These are phyloP conservation scores for Drosophila yooni DNA, from an alignment of 2,888 invertebrate species.

Conservation along the genomic window DNA sequence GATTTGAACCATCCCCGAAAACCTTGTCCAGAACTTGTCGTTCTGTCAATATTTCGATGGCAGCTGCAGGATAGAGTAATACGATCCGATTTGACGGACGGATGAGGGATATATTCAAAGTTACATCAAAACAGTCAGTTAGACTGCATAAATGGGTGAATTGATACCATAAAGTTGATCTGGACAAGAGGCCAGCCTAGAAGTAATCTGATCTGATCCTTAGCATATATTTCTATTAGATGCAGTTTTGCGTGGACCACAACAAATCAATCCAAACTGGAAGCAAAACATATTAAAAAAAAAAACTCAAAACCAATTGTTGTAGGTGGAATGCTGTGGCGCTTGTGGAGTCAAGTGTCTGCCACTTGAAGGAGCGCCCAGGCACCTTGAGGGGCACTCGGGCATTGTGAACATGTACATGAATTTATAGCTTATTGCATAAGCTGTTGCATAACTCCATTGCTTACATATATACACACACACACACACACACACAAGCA, in stretches of 20 bases:
- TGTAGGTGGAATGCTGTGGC: background rate
- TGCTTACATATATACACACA: background rate
- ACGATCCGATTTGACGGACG: background rate
- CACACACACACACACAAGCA: background rate
- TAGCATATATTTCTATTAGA: background rate
- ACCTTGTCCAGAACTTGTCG: background rate
- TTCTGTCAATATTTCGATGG: background rate
- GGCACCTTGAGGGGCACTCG: slow-evolving; percentile 49
- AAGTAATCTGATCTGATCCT: background rate
- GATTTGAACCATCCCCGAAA: background rate
- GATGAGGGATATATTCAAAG: background rate
- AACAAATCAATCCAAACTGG: background rate
- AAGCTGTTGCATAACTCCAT: slow-evolving; percentile 5
- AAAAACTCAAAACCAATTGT: slow-evolving; percentile 1
- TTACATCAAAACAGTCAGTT: background rate
- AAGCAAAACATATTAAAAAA: background rate
- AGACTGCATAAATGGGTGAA: background rate
- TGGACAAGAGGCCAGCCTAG: background rate
- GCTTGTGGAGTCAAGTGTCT: slow-evolving; percentile 13
- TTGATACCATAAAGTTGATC: background rate
- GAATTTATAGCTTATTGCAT: slow-evolving; percentile 1
- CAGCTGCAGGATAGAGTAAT: background rate
- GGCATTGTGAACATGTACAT: background rate
- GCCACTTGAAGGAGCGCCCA: slow-evolving; percentile 34
- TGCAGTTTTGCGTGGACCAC: background rate